phyloP scores from a whole-genome alignment of 2,113 vertebrate genomes.

The Perca fluviatilis region DNA sequence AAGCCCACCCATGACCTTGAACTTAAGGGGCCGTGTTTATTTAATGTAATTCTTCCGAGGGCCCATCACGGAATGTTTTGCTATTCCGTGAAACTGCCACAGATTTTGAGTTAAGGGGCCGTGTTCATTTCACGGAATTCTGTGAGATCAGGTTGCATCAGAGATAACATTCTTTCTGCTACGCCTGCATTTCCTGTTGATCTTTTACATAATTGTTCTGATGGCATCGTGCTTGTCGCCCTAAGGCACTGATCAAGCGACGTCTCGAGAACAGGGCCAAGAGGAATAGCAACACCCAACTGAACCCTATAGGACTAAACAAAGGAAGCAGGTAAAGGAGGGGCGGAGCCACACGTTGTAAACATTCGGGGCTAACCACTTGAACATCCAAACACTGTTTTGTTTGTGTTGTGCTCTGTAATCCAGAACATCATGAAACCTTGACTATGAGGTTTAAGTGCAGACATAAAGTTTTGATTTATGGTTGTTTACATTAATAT shows the following conservation, averaged over 20 bases:
- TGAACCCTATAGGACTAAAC: constrained; percentile 60
- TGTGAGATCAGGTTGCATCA: no score
- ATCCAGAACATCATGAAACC: not conserved
- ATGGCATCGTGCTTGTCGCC: not conserved
- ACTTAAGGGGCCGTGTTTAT: no score
- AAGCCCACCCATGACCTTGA: no score
- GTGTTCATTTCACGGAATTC: no score
- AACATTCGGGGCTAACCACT: not conserved
- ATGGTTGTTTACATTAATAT: not conserved
- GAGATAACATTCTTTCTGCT: not conserved
- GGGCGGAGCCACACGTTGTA: no score
- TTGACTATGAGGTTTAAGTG: not conserved
- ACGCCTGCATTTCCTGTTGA: constrained; percentile 41
- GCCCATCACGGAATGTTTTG: no score
- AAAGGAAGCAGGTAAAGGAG: constrained; percentile 71
- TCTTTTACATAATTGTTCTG: not conserved
- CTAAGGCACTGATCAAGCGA: constrained; percentile 80
- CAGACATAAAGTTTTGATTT: not conserved
- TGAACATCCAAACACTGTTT: not conserved
- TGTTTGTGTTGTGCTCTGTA: not conserved
- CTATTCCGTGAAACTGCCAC: no score
- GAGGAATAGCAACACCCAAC: constrained; percentile 78
- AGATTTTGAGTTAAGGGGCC: no score
- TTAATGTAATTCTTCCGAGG: no score
- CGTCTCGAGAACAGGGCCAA: constrained; percentile 75